Percentiles rank a stretch among this genome's conserved stretches.
Conservation (phyloP, 1,140 invertebrate genomes). For the Lordiphosa mommai region DNA sequence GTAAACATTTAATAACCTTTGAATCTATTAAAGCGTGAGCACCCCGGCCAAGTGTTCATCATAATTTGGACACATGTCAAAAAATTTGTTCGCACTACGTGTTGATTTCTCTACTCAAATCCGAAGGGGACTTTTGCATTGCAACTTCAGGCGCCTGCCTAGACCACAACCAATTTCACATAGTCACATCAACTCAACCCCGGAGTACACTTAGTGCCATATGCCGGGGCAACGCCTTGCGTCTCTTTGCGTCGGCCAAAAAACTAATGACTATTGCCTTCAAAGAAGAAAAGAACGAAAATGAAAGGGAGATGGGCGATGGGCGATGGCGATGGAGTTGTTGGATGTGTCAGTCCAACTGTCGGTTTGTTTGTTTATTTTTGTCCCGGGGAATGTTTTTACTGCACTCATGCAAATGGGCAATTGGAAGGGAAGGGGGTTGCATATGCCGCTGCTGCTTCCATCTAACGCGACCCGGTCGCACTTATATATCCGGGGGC, state of each 20-base stretch:
- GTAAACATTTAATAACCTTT: not conserved
- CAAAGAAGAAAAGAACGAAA: constrained; percentile 45
- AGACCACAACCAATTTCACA: constrained; percentile 1
- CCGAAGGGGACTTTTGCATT: too few species aligned
- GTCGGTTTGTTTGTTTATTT: constrained; percentile 66
- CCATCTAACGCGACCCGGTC: constrained; percentile 31
- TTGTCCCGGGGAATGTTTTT: constrained; percentile 32
- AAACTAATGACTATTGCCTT: constrained; percentile 67
- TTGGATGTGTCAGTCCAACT: constrained; percentile 15
- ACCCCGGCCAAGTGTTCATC: constrained; percentile 6
- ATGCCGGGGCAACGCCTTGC: not conserved
- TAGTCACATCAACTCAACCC: constrained; percentile 22
- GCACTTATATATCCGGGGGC: constrained; percentile 17
- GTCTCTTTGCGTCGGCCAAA: constrained; percentile 25
- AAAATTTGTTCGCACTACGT: constrained; percentile 50
- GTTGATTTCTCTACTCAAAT: constrained; percentile 13
- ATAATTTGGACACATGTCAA: constrained; percentile 47
- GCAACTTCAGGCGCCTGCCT: constrained; percentile 11
- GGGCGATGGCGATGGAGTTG: constrained; percentile 16
- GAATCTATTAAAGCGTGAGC: not conserved
- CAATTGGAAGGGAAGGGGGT: constrained; percentile 10
- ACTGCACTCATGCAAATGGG: constrained; percentile 55
- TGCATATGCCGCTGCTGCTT: constrained; percentile 4
- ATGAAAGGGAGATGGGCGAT: too few species aligned
- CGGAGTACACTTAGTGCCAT: not conserved